Evolutionary conservation across 2,888 invertebrate species (phyloP).

Genomic region (Drosophila formosana): DNA sequence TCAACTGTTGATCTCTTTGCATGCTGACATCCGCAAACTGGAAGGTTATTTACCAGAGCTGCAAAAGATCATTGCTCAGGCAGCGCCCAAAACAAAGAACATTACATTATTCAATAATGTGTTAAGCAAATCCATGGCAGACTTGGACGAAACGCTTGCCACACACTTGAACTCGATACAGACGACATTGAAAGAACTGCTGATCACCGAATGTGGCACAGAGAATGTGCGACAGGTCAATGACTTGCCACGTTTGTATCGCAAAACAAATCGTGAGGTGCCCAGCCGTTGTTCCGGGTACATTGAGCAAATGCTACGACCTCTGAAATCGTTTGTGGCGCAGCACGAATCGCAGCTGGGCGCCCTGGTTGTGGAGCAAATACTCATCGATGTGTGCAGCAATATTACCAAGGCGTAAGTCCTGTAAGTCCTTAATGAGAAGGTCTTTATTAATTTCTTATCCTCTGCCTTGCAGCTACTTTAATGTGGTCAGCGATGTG

Average conservation of each 20-base stretch:
- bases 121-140: slow-evolving; percentile 73
- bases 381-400: slow-evolving; percentile 84
- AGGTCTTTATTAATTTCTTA: too few relatives aligned
- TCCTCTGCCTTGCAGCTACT: slow-evolving; percentile 86
- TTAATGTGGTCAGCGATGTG: slow-evolving; percentile 92
- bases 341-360: slow-evolving; percentile 83
- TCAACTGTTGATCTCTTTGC: slow-evolving; percentile 73
- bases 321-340: slow-evolving; percentile 86
- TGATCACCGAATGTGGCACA: slow-evolving; percentile 90
- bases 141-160: slow-evolving; percentile 62
- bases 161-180: slow-evolving; percentile 69
- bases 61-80: slow-evolving; percentile 89
- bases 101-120: slow-evolving; percentile 60
- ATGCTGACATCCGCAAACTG: slow-evolving; percentile 77
- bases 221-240: slow-evolving; percentile 92
- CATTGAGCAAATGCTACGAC: slow-evolving; percentile 88
- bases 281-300: slow-evolving; percentile 93
- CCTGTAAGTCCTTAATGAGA: slow-evolving; percentile 1
- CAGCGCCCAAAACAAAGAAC: slow-evolving; percentile 54
- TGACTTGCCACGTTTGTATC: slow-evolving; percentile 96
- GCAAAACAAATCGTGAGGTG: slow-evolving; percentile 95
- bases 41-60: slow-evolving; percentile 66
- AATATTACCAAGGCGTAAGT: slow-evolving; percentile 87
- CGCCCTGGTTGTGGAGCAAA: slow-evolving; percentile 70
- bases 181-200: slow-evolving; percentile 92